Base-by-base conservation (phyloP, 1,140 invertebrate genomes). In the Drosophila ficusphila region DNA sequence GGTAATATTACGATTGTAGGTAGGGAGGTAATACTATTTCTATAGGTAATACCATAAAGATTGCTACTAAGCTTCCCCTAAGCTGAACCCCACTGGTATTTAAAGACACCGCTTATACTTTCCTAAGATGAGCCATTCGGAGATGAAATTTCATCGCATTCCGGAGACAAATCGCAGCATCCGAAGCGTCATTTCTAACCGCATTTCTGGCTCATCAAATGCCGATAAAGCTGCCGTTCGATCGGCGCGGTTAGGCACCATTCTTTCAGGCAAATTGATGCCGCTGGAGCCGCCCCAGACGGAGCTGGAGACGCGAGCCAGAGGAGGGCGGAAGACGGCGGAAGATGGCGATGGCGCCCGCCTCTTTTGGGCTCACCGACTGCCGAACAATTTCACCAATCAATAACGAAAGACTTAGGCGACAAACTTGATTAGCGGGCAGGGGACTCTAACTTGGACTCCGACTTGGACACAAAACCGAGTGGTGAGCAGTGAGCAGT, bases 401-500 rank as follows among this genome's bases (percentile, higher is more conserved):
- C 82, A 88, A 88, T 88, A 88, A 89, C 83, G 82, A 88, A 88
- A 78, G 82, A 88, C 82, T 88, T 82, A 88, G 74, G 78, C 77
- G 83, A 88, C 82, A 88, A 88, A 88, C 82, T 88, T 88, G 82
- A 83, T 89, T 82, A 81, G 60, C 60, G 76, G 51, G 29, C 57
- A 47, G 61, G 41, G 54, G 23, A 38, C 61, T 51, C 16, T n/a
- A n/a, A n/a, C n/a, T 64, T 27, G 53, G 53, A 54, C n/a, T 64
- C 21, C 38, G 53, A 54, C 33, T 27, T 7, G 16, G 47, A 23
- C 25, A 54, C 11, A 58, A 58, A 58, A 58, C 16, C 21, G 52
- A 60, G 38, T 19, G 54, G 19, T 16, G 9, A 33, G 51, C 6
- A 21, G 9, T n/a, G 44, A 47, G 18, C 3, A 60, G 19, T 16